Evolutionary conservation across 2,888 invertebrate species (phyloP), one percentile per base, ranked within the genome.

Genomic region (Tipula confusa): DNA sequence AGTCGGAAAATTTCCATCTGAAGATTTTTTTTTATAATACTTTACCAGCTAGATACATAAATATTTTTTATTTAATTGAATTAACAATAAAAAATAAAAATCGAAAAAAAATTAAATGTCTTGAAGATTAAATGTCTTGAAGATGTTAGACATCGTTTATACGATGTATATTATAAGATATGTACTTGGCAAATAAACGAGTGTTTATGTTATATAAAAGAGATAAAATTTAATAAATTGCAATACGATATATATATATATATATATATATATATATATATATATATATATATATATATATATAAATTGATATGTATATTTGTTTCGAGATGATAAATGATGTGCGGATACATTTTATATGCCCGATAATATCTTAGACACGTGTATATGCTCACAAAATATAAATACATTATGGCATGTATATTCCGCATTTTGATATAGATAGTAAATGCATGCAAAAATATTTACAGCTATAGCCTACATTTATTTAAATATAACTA

Each of bases 21-120:
- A 24, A 64, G 64, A 64, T 64, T 64, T 64, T 64, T 24, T 64
- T 64, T 11, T 24, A 24, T 24, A 9, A 18, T 24, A 24, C 24
- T 18, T 1, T 43, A 43, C 1, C 15, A 24, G 33, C 33, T 33
- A 24, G 64, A n/a, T n/a, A 43, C 6, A 43, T 24, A 64, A 64
- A 64, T 24, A 64, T 64, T 18, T 64, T 64, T 64, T 64, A 64
- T 64, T 64, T 64, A 64, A 64, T 64, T 64, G 64, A 64, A 64
- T 64, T 64, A 64, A 64, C 64, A 64, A 64, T 24, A 64, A 0
- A 64, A 64, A 64, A 64, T 33, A 1, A 33, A 33, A 33, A 9
- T 33, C 33, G 33, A 9, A 6, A 9, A 64, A 64, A 13, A 38
- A 13, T 13, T 4, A 38, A 13, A 38, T 7, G 31, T 5, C 7